Conservation (phyloP, 2,888 invertebrate species). For the Epinotia ramella region DNA sequence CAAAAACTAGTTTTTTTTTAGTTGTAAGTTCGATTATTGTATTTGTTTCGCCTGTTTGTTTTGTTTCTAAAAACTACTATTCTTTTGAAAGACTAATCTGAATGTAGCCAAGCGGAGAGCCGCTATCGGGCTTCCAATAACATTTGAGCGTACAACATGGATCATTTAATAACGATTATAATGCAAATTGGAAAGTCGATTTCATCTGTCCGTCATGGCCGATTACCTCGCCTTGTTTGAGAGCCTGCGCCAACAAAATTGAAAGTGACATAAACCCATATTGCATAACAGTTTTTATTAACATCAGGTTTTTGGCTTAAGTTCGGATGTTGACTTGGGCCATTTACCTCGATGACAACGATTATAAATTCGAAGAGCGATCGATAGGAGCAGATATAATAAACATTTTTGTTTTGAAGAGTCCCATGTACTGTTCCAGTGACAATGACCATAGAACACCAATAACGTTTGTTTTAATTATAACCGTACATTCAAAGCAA, state of each 20-base stretch:
- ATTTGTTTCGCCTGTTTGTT: neutral
- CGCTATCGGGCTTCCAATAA: slow-evolving; percentile 6
- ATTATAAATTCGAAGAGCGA: neutral
- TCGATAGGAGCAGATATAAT: neutral
- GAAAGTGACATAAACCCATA: slow-evolving; percentile 45
- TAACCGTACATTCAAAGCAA: too few relatives aligned
- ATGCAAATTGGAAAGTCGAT: slow-evolving; percentile 56
- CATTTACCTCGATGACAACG: slow-evolving; percentile 15
- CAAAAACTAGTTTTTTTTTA: neutral
- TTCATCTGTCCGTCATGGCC: slow-evolving; percentile 54
- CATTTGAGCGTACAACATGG: slow-evolving; percentile 40
- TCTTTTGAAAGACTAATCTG: slow-evolving; percentile 32
- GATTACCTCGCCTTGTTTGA: slow-evolving; percentile 46
- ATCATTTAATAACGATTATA: slow-evolving; percentile 47
- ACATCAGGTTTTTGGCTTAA: slow-evolving; percentile 12
- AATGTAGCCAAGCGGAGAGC: slow-evolving; percentile 48
- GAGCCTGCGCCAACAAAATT: slow-evolving; percentile 41
- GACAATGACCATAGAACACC: too few relatives aligned
- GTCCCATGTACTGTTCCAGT: neutral
- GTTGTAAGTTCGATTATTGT: neutral
- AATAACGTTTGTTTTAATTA: too few relatives aligned
- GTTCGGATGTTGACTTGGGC: neutral
- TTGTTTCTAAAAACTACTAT: neutral
- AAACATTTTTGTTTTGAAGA: neutral
- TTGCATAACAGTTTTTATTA: slow-evolving; percentile 39